Evolutionary conservation across 1,140 invertebrate genomes (phyloP).

Genomic region (Drosophila dunni): DNA sequence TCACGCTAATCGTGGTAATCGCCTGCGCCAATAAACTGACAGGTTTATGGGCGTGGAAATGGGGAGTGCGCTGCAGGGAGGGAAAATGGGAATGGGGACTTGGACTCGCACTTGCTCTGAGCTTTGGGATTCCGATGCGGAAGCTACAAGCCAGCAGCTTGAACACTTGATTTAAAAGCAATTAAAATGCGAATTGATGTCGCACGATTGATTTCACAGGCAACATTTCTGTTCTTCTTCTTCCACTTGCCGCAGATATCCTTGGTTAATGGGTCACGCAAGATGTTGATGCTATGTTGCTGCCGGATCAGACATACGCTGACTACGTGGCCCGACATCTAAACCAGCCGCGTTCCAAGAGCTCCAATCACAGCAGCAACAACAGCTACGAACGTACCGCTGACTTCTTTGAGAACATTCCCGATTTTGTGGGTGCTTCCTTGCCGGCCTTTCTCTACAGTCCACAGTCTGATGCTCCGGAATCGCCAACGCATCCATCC

Average conservation of each 20-base stretch:
- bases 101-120: too few relatives aligned
- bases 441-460: conserved; percentile 63
- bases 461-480: conserved; percentile 7
- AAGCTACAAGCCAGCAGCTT: conserved; percentile 5
- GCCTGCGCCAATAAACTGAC: conserved; percentile 79
- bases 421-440: conserved; percentile 71
- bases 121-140: conserved; percentile 2
- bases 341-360: conserved; percentile 42
- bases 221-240: background rate
- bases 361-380: conserved; percentile 42
- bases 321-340: conserved; percentile 67
- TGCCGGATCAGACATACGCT: conserved; percentile 89
- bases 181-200: conserved; percentile 79
- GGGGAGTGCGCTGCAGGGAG: background rate
- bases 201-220: conserved; percentile 64
- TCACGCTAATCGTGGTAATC: conserved; percentile 82
- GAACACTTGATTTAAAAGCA: conserved; percentile 77
- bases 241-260: conserved; percentile 33
- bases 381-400: conserved; percentile 68
- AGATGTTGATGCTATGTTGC: conserved; percentile 86
- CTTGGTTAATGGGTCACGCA: conserved; percentile 54
- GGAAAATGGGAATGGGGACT: background rate
- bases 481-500: conserved; percentile 15
- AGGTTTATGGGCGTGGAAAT: conserved; percentile 68
- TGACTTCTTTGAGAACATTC: conserved; percentile 82